Evolutionary conservation across 2,113 vertebrate species (phyloP).

Genomic region (Verasper variegatus): DNA sequence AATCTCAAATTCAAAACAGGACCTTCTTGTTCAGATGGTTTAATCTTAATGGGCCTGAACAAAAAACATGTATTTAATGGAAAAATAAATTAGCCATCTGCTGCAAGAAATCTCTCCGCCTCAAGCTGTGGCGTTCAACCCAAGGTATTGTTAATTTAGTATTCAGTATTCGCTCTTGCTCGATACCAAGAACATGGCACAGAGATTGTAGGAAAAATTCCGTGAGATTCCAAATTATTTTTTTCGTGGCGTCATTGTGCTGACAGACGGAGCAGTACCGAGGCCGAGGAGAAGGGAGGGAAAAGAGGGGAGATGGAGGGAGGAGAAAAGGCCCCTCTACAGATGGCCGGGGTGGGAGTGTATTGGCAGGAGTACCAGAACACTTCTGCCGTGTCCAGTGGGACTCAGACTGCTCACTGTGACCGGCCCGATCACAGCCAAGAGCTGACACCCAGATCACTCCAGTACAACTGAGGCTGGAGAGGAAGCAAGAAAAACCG

Average conservation of each 20-base stretch:
- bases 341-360: slow-evolving; percentile 84
- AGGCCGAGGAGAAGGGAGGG: slow-evolving; percentile 53
- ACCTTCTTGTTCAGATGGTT: slow-evolving; percentile 39
- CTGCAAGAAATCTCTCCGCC: slow-evolving; percentile 26
- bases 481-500: slow-evolving; percentile 61
- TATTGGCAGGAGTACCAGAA: slow-evolving; percentile 79
- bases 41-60: slow-evolving; percentile 44
- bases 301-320: slow-evolving; percentile 49
- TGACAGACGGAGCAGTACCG: slow-evolving; percentile 69
- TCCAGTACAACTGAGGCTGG: slow-evolving; percentile 65
- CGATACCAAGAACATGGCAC: slow-evolving; percentile 19
- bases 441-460: slow-evolving; percentile 74
- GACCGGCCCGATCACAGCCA: slow-evolving; percentile 75
- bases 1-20: slow-evolving; percentile 47
- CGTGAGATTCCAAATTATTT: slow-evolving; percentile 46
- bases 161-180: slow-evolving; percentile 24
- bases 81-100: slow-evolving; percentile 39
- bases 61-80: slow-evolving; percentile 38
- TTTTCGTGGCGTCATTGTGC: slow-evolving; percentile 35
- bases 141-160: slow-evolving; percentile 34
- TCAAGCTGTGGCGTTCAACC: slow-evolving; percentile 22
- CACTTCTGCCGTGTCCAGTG: slow-evolving; percentile 81
- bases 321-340: slow-evolving; percentile 76
- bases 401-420: slow-evolving; percentile 74
- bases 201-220: slow-evolving; percentile 21